phyloP scores from a whole-genome alignment of 2,888 invertebrate genomes.

The Silvanus unidentatus region DNA sequence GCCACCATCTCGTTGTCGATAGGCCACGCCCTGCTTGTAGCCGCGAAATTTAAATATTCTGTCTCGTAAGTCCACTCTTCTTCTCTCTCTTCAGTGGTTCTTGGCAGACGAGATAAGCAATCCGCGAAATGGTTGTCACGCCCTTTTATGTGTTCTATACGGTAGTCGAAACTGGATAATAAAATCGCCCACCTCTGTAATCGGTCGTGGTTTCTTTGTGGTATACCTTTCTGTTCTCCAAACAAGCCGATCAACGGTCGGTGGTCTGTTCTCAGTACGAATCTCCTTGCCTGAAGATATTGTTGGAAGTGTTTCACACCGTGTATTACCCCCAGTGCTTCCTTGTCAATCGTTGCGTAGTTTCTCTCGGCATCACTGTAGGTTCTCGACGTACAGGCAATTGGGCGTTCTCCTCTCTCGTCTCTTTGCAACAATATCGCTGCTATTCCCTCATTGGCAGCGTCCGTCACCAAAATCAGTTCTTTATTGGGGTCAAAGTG shows the following conservation, averaged over 20 bases:
- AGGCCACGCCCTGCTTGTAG: too few relatives aligned
- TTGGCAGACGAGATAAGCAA: constrained; percentile 10
- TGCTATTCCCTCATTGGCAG: constrained; percentile 8
- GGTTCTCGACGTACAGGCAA: constrained; percentile 11
- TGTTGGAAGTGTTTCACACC: constrained; percentile 33
- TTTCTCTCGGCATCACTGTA: constrained; percentile 9
- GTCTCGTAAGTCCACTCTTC: constrained; percentile 8
- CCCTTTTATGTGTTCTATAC: constrained; percentile 13
- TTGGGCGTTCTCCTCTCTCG: constrained; percentile 4
- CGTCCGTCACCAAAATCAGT: constrained; percentile 11
- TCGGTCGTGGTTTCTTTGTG: constrained; percentile 32
- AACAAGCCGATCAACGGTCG: constrained; percentile 9
- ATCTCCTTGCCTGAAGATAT: constrained; percentile 30
- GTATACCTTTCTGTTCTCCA: constrained; percentile 25
- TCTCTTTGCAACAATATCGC: constrained; percentile 7
- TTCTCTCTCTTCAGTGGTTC: background rate
- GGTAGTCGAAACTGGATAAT: constrained; percentile 13
- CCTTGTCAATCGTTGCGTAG: constrained; percentile 12
- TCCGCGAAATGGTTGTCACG: constrained; percentile 13
- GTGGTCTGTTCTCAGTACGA: constrained; percentile 9
- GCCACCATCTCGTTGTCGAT: constrained; percentile 10
- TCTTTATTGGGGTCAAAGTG: constrained; percentile 16
- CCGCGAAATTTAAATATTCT: constrained; percentile 12
- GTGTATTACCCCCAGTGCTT: constrained; percentile 34
- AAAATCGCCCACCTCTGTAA: constrained; percentile 29